Percentiles rank a stretch among this genome's conserved stretches.
These are phyloP conservation scores for Choloepus hoffmanni DNA, from an alignment of 2,113 vertebrate genomes.

Conservation along the genomic window DNA sequence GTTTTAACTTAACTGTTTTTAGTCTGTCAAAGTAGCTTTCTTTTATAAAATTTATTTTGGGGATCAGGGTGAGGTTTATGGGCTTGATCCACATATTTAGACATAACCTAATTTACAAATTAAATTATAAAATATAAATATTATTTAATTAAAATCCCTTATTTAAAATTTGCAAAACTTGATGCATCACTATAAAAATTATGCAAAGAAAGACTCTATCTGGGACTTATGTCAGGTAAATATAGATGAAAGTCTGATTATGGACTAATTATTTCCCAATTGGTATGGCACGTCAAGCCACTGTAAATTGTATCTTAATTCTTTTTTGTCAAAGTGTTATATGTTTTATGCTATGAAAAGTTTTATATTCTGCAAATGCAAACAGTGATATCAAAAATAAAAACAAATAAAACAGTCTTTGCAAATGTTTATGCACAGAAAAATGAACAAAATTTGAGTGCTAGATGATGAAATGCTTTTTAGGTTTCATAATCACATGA, in stretches of 20 bases:
- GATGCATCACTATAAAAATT: neutral
- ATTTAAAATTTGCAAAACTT: neutral
- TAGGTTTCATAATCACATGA: neutral
- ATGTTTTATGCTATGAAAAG: neutral
- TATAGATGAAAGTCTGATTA: neutral
- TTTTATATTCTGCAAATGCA: neutral
- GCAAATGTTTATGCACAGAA: neutral
- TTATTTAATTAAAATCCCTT: neutral
- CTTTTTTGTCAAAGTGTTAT: neutral
- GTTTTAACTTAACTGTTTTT: neutral
- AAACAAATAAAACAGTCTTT: neutral
- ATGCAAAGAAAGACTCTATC: neutral
- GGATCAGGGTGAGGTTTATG: neutral
- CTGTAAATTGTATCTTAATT: neutral
- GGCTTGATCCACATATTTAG: neutral
- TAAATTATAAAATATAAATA: slow-evolving; percentile 20
- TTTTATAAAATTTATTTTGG: slow-evolving; percentile 5
- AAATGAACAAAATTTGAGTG: neutral
- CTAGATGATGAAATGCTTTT: neutral
- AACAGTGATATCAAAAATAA: neutral
- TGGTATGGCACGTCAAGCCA: neutral
- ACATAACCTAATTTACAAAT: neutral
- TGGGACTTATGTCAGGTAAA: neutral
- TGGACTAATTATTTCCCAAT: neutral
- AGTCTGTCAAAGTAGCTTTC: neutral